phyloP scores from a whole-genome alignment of 2,888 invertebrate genomes.

The Ferrisia virgata region DNA sequence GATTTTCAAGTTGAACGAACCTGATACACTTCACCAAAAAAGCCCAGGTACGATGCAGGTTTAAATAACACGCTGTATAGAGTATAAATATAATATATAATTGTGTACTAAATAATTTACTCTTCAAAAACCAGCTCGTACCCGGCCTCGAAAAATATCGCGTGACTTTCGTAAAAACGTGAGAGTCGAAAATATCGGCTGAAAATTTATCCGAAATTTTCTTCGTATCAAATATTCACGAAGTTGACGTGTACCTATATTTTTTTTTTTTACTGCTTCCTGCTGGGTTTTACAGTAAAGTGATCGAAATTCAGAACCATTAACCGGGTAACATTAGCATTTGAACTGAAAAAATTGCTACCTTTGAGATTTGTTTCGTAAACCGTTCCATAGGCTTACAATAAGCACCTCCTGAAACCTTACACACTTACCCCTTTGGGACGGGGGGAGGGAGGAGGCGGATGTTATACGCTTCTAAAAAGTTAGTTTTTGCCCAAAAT shows the following conservation, averaged over 20 bases:
- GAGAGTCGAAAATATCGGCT: background rate
- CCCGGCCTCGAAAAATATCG: background rate
- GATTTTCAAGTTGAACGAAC: background rate
- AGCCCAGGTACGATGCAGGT: background rate
- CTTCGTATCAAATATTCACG: background rate
- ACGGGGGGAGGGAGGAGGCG: too few relatives aligned
- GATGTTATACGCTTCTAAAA: too few relatives aligned
- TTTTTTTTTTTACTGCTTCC: background rate
- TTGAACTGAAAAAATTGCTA: background rate
- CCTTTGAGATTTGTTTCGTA: background rate
- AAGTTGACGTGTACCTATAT: background rate
- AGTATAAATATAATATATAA: too few relatives aligned
- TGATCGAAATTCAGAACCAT: background rate
- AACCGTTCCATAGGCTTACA: too few relatives aligned
- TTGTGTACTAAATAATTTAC: background rate
- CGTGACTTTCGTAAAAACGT: background rate
- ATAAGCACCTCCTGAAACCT: too few relatives aligned
- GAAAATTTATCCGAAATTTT: slow-evolving; percentile 1
- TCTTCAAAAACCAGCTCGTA: background rate
- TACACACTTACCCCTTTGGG: too few relatives aligned
- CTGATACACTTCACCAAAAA: background rate
- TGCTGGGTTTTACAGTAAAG: background rate
- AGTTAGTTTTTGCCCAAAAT: too few relatives aligned
- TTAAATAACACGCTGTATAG: background rate
- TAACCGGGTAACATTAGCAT: too few relatives aligned